Base-by-base conservation (phyloP, 2,797 vertebrate species). In the Discoglossus pictus region DNA sequence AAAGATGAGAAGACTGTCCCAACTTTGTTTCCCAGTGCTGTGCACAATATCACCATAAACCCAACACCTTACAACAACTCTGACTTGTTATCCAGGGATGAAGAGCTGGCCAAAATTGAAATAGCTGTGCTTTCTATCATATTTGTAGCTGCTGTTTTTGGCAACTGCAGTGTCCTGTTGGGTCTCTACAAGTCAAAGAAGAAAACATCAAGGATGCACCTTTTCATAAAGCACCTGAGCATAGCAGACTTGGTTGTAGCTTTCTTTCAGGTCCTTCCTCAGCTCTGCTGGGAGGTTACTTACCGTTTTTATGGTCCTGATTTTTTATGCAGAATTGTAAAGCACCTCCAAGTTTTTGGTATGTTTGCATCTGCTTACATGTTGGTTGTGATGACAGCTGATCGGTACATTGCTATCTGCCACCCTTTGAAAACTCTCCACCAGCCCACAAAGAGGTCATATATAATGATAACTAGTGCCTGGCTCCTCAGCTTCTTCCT, bases 361-460 rank as follows among this genome's bases (percentile, higher is more conserved):
- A 99, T 99, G 96, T 98, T 96, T 44, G 95, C 94, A 2, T 98
- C 96, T 52, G 93, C 96, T 11, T 99, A 99, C 78, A 92, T 98
- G 96, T 91, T 99, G 84, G 94, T 99, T 55, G 96, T 93, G 88
- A 97, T 99, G 96, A 96, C 97, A 2, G 83, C 95, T 73, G 97
- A 99, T 82, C 94, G 96, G 51, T 99, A 98, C 85, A 94, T 98
- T 44, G 96, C 97, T 6, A 96, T 99, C 74, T 99, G 97, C 82
- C 95, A 98, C 85, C 97, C 97, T 1, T 87, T 99, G 58, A 95
- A 95, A 80, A 97, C 94, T 3, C 90, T 98, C 48, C 96, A 94
- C 83, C 93, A 92, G 84, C 92, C 97, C 47, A 92, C 91, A 3
- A 83, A 89, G 75, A 92, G 96, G 79, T 93, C 96, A 12, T 89